Evolutionary conservation across 2,888 invertebrate species (phyloP), one percentile per base, ranked within the genome.

Genomic region (Tromatobia lineatoria): DNA sequence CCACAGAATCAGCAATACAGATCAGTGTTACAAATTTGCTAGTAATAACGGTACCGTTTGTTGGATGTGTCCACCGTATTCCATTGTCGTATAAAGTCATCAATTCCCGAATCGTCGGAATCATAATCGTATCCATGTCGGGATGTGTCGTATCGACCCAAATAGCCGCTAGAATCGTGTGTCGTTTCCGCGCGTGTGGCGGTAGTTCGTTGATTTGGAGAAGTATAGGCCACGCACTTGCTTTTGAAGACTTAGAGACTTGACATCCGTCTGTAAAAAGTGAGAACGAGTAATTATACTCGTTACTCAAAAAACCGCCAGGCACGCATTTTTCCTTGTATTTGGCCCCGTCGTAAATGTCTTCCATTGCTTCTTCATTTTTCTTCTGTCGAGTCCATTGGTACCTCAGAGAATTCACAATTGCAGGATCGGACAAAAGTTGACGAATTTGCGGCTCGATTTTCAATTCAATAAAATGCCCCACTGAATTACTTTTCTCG

Each of bases 1-100:
- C 87, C 23, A 82, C 71, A 20, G 85, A 83, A 73, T 86, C 86
- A 3, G 80, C 80, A 18, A 57, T 69, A 34, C 82, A 80, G 7
- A 87, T 71, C n/a, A 82, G 64, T 59, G 80, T 69, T 11, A 84
- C 15, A 42, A 64, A 83, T 57, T 84, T 87, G 38, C 71, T 73
- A 13, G 20, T 80, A 25, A 57, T 18, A 2, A 66, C 75, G 15
- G 50, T 23, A 29, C 50, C 29, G 50, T 61, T 71, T n/a, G 59
- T 70, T 38, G 79, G 61, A 15, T 67, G 57, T n/a, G n/a, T 70
- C 78, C 59, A 70, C 20, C n/a, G 38, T n/a, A 78, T 70, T 11
- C 78, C 61, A 3, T 13, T 50, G 7, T 52, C 18, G 50, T 78
- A 70, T 20, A 70, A 50, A n/a, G 8, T 4, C n/a, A 4, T 25